A percentile compares a stretch with the other conserved stretches of the same genome.
phyloP scores from a whole-genome alignment of 2,888 invertebrate species.

The Xestia c-nigrum region DNA sequence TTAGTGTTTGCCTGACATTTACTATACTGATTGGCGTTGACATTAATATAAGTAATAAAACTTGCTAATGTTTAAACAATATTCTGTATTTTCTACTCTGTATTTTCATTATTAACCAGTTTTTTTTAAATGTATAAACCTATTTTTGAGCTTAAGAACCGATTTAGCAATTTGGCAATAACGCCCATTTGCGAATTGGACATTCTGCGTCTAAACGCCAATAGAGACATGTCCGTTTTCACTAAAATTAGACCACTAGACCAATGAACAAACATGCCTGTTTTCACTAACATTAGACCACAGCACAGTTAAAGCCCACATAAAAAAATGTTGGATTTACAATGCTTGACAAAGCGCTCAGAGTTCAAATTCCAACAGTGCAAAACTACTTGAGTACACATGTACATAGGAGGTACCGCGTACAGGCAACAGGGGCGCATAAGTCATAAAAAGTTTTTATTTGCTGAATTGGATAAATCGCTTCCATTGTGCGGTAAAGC shows the following conservation, averaged over 20 bases:
- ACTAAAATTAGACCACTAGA: no score
- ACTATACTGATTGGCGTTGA: not conserved
- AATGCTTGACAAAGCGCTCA: not conserved
- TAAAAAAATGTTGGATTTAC: not conserved
- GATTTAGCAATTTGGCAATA: conserved; percentile 15
- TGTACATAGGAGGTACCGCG: not conserved
- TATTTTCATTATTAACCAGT: conserved; percentile 1
- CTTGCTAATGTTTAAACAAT: not conserved
- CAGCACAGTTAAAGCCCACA: not conserved
- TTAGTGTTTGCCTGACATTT: not conserved
- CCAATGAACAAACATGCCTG: no score
- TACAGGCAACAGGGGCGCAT: not conserved
- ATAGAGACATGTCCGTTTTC: not conserved
- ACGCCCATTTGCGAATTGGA: no score
- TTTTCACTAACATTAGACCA: not conserved
- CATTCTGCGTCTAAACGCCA: no score
- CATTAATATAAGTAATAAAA: conserved; percentile 13
- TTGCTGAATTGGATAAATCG: conserved; percentile 33
- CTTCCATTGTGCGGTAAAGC: conserved; percentile 5
- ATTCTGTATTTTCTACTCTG: not conserved
- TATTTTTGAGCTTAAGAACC: conserved; percentile 3
- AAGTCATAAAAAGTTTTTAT: conserved; percentile 11
- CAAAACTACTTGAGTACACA: not conserved
- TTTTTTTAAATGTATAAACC: not conserved
- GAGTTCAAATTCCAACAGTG: not conserved